A percentile compares a stretch with the other conserved stretches of the same genome.
Evolutionary conservation across 2,888 invertebrate genomes (phyloP).

Genomic region (Cancer borealis): DNA sequence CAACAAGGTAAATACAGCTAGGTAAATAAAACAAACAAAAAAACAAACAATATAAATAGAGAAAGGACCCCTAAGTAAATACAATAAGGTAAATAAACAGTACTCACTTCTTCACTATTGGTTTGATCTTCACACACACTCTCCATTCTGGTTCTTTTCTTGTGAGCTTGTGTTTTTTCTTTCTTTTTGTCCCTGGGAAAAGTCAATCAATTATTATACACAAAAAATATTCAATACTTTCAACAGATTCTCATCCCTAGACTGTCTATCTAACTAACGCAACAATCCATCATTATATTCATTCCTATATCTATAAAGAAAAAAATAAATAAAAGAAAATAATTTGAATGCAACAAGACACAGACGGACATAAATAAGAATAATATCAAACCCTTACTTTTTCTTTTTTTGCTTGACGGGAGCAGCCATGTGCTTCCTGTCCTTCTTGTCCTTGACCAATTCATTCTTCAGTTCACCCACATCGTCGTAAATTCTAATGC

Average conservation of each 20-base stretch:
- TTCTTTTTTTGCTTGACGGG: slow-evolving; percentile 68
- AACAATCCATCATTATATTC: not conserved
- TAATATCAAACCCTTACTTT: slow-evolving; percentile 44
- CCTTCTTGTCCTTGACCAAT: slow-evolving; percentile 65
- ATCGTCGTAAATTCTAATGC: slow-evolving; percentile 70
- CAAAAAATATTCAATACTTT: not conserved
- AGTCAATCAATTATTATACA: not conserved
- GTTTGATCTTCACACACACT: slow-evolving; percentile 55
- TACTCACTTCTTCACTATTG: slow-evolving; percentile 52
- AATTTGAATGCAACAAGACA: not conserved
- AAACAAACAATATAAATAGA: no score
- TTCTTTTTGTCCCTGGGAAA: slow-evolving; percentile 70
- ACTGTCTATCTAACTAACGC: not conserved
- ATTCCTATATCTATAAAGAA: not conserved
- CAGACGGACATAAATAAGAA: not conserved
- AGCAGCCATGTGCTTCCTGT: slow-evolving; percentile 44
- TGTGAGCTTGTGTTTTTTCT: slow-evolving; percentile 32
- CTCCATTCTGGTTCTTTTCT: slow-evolving; percentile 57
- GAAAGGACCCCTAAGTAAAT: no score
- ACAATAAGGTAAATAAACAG: not conserved
- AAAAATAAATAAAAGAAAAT: not conserved
- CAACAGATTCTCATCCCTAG: not conserved
- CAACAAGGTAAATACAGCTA: no score
- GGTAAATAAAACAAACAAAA: no score
- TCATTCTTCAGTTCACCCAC: slow-evolving; percentile 63